Conservation (phyloP, 1,140 invertebrate genomes). For the Cryptotermes secundus region DNA sequence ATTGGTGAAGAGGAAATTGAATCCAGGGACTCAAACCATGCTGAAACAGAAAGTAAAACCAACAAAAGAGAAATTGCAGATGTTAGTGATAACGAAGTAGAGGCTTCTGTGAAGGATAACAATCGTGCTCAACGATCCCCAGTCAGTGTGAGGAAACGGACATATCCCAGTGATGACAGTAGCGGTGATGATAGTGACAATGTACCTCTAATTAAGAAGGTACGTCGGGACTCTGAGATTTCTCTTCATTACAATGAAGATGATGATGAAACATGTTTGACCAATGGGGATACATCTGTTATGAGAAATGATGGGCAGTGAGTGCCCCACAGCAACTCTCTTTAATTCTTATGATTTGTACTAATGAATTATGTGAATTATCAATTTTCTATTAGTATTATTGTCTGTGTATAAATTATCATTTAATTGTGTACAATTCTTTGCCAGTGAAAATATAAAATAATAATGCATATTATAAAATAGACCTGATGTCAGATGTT, state of each 20-base stretch:
- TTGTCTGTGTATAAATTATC: neutral
- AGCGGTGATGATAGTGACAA: slow-evolving; percentile 53
- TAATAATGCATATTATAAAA: neutral
- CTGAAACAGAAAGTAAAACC: neutral
- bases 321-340: neutral
- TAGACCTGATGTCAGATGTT: neutral
- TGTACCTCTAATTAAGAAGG: slow-evolving; percentile 55
- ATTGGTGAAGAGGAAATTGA: slow-evolving; percentile 24
- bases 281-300: slow-evolving; percentile 4
- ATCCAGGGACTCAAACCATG: slow-evolving; percentile 2
- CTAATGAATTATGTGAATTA: neutral
- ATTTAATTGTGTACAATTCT: neutral
- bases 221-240: slow-evolving; percentile 65
- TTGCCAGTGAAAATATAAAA: neutral
- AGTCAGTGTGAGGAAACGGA: slow-evolving; percentile 36
- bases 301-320: neutral
- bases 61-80: neutral
- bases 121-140: slow-evolving; percentile 37
- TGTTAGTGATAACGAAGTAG: slow-evolving; percentile 49
- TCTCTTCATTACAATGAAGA: slow-evolving; percentile 69
- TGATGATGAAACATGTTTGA: slow-evolving; percentile 32
- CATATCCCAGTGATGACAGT: slow-evolving; percentile 44
- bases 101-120: slow-evolving; percentile 43
- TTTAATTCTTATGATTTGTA: neutral
- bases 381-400: neutral